Conservation (phyloP, 2,888 invertebrate genomes). For the Orthosia gothica region DNA sequence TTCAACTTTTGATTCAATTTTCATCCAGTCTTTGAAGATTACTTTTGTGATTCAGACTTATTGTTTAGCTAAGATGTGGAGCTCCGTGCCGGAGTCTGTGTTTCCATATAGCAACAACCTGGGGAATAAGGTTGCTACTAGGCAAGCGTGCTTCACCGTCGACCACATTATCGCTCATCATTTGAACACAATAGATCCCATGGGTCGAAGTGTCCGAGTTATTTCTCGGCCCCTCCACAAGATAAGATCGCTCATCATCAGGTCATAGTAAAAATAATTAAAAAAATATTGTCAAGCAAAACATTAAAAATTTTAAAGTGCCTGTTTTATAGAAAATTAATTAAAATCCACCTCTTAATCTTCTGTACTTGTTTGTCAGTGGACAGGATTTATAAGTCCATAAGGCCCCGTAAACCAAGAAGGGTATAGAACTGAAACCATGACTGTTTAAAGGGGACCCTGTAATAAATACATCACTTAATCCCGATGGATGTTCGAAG, state of each 20-base stretch:
- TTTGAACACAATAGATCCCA: no score
- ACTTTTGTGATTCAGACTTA: background rate
- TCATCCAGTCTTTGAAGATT: no score
- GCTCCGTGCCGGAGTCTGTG: no score
- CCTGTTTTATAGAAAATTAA: background rate
- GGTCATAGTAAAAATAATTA: no score
- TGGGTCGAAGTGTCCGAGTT: no score
- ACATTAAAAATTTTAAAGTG: no score
- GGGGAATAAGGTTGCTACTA: no score
- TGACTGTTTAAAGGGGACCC: constrained; percentile 26
- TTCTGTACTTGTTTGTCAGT: background rate
- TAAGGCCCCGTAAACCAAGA: constrained; percentile 36
- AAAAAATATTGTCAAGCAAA: background rate
- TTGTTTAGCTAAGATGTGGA: background rate
- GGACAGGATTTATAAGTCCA: constrained; percentile 16
- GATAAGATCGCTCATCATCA: no score
- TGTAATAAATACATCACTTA: constrained; percentile 57
- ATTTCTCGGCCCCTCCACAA: no score
- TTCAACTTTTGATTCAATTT: constrained; percentile 6
- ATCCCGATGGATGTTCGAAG: constrained; percentile 49
- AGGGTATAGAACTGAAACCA: constrained; percentile 27
- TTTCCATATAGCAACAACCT: no score
- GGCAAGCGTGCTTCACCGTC: no score
- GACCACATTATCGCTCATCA: no score
- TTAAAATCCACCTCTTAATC: background rate